Evolutionary conservation across 2,113 vertebrate species (phyloP).

Genomic region (Regulus satrapa): DNA sequence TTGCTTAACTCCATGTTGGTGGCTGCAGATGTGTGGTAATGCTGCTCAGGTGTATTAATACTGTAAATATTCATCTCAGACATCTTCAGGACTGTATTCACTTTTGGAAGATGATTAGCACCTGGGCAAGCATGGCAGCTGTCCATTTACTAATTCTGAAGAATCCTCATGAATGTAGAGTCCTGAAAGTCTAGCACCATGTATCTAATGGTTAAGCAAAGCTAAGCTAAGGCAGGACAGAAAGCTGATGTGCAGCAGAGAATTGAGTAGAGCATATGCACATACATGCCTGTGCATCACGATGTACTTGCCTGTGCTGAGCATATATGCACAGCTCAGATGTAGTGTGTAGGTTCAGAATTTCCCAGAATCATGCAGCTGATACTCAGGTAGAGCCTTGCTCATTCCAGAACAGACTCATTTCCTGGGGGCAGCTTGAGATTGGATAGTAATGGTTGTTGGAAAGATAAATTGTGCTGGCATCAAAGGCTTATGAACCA

Average conservation of each 20-base stretch:
- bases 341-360: background rate
- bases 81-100: background rate
- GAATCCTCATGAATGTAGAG: background rate
- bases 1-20: background rate
- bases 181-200: background rate
- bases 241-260: background rate
- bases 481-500: background rate
- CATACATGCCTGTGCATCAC: too few relatives aligned
- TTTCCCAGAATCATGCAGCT: background rate
- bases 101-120: background rate
- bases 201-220: background rate
- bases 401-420: background rate
- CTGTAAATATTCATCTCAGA: background rate
- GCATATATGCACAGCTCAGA: background rate
- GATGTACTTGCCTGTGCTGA: too few relatives aligned
- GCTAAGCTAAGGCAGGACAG: background rate
- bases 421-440: background rate
- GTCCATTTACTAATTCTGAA: background rate
- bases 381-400: background rate
- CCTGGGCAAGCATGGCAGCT: background rate
- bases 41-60: background rate
- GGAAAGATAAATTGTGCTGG: slow-evolving; percentile 12
- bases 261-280: background rate
- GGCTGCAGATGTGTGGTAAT: background rate
- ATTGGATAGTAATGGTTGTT: background rate